Evolutionary conservation across 2,113 vertebrate species (phyloP), one percentile per base, ranked within the genome.

Genomic region (Hemichromis elongatus): DNA sequence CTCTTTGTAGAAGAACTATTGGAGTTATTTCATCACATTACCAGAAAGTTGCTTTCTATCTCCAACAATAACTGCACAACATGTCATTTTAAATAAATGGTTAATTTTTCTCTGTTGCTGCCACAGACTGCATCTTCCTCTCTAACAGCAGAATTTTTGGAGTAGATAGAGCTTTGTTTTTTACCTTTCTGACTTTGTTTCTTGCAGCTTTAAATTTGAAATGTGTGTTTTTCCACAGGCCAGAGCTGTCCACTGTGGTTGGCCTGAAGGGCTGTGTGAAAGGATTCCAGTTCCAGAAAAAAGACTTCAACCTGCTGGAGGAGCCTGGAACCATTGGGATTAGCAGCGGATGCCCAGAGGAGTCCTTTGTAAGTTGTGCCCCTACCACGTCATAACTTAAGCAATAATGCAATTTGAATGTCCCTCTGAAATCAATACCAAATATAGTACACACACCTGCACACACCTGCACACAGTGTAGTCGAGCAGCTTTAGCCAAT

Each of bases 261-360:
- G 96, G 96, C 42, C 97, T 98, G 91, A 98, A 95, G 91, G 98
- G 99, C 54, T 99, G 99, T 28, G 97, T 99, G 89, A 99, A 98
- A 91, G 98, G 98, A 33, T 99, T 99, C 94, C 98, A 99, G 94
- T 99, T 98, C 95, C 99, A 99, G 94, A 99, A 98, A 91, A 99
- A 98, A 91, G 97, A 99, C 92, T 99, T 99, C 93, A 99, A 99
- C 91, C 94, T 99, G 77, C 82, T 99, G 86, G 98, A 99, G 93
- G 97, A 99, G 90, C 96, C 96, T 16, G 99, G 98, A 83, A 99
- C 98, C 24, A 94, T 99, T 5, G 99, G 98, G 88, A 97, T 99
- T 93, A 98, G 98, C 92, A 99, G 97, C 8, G 99, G 98, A 56
- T 99, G 99, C 88, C 97, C 98, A 21, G 99, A 99, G 93, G 99